Conservation (phyloP, 2,888 invertebrate genomes). For the Eubasilissa splendida region DNA sequence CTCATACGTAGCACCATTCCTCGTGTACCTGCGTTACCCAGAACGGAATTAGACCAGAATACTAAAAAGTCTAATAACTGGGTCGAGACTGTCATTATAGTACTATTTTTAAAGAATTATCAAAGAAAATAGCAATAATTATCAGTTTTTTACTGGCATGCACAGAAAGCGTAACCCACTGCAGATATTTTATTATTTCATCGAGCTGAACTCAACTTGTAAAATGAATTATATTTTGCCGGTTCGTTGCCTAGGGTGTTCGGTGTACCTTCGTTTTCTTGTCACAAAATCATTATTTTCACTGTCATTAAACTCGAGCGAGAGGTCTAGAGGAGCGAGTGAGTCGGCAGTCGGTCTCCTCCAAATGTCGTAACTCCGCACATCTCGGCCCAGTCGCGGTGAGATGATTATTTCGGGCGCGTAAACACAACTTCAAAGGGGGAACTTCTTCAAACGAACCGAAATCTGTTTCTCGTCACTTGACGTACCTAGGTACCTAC, state of each 20-base stretch:
- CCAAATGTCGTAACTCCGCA: not conserved
- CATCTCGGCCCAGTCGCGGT: slow-evolving; percentile 1
- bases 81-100: too few relatives aligned
- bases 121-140: not conserved
- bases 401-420: slow-evolving; percentile 18
- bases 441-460: slow-evolving; percentile 32
- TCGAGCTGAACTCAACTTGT: not conserved
- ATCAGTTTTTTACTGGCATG: not conserved
- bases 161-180: too few relatives aligned
- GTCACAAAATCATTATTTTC: slow-evolving; percentile 18
- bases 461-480: slow-evolving; percentile 32
- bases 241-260: not conserved
- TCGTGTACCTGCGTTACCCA: too few relatives aligned
- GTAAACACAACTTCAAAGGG: slow-evolving; percentile 39
- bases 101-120: too few relatives aligned
- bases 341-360: not conserved
- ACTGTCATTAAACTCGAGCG: slow-evolving; percentile 15
- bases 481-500: not conserved
- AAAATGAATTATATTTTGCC: slow-evolving; percentile 13
- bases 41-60: too few relatives aligned
- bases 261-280: not conserved
- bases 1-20: too few relatives aligned
- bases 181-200: too few relatives aligned
- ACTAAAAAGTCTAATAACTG: too few relatives aligned
- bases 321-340: not conserved